Evolutionary conservation across 2,797 vertebrate genomes (phyloP).

Genomic region (Nyctalus aviator): DNA sequence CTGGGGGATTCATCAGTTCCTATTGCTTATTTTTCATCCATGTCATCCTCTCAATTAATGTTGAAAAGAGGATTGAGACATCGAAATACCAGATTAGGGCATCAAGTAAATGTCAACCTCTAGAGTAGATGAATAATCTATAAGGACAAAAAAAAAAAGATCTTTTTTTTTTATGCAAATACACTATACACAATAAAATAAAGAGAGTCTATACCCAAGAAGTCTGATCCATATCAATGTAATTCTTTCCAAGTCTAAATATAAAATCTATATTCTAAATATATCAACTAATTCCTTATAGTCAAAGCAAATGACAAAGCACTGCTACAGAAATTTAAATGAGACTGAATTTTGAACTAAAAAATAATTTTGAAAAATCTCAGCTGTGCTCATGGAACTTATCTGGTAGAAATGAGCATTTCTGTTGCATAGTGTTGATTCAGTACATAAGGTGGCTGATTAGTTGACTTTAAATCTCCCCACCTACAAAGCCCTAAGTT

Average conservation of each 20-base stretch:
- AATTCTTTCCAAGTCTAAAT: conserved; percentile 70
- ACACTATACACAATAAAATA: conserved; percentile 67
- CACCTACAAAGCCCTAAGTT: background rate
- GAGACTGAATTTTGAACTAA: conserved; percentile 56
- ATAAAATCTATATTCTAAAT: conserved; percentile 58
- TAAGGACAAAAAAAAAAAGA: conserved; percentile 63
- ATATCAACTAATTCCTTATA: conserved; percentile 39
- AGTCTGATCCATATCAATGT: conserved; percentile 44
- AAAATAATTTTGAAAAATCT: conserved; percentile 48
- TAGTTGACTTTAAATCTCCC: background rate
- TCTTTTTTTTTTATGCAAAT: conserved; percentile 81
- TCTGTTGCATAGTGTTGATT: background rate
- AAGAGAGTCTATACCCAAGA: conserved; percentile 61
- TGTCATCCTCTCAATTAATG: conserved; percentile 82
- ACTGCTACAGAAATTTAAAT: conserved; percentile 35
- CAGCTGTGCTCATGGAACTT: background rate
- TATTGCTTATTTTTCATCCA: conserved; percentile 81
- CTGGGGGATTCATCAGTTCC: conserved; percentile 78
- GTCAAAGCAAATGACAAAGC: background rate
- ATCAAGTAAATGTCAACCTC: conserved; percentile 78
- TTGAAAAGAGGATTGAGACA: conserved; percentile 78
- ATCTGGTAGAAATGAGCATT: conserved; percentile 40
- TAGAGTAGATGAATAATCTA: conserved; percentile 76
- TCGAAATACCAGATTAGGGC: conserved; percentile 76
- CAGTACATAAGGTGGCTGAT: conserved; percentile 1